Evolutionary conservation across 2,113 vertebrate genomes (phyloP).

Genomic region (Syrmaticus mikado): DNA sequence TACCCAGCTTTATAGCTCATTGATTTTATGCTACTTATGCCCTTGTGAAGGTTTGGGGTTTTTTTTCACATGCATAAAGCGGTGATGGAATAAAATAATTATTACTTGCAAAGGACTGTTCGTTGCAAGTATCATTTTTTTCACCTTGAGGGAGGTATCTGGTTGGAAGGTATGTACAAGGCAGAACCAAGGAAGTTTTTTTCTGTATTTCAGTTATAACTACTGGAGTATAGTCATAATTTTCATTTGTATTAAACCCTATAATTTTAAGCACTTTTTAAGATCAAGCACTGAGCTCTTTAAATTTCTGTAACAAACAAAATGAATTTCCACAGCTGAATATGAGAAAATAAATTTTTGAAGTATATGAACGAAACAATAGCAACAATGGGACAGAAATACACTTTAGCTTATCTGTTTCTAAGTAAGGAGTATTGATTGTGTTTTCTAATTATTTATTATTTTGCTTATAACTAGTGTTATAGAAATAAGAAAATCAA

Average conservation of each 20-base stretch:
- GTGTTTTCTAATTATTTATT: background rate
- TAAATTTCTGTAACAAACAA: background rate
- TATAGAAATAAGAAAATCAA: background rate
- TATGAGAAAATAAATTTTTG: background rate
- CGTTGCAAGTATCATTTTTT: background rate
- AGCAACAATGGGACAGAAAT: background rate
- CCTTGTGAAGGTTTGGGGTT: background rate
- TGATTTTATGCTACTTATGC: slow-evolving; percentile 1
- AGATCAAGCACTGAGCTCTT: background rate
- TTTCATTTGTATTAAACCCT: background rate
- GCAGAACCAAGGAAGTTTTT: background rate
- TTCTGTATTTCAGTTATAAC: background rate
- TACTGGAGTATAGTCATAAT: background rate
- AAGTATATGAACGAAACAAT: background rate
- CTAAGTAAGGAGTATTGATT: background rate
- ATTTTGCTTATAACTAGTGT: background rate
- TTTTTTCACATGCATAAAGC: background rate
- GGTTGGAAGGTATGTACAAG: background rate
- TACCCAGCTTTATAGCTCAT: background rate
- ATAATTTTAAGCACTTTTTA: background rate
- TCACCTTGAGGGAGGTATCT: background rate
- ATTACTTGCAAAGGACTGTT: background rate
- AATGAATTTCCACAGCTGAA: background rate
- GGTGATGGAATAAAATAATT: background rate
- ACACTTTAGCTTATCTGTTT: background rate